Evolutionary conservation across 2,888 invertebrate genomes (phyloP).

Genomic region (Machimus atricapillus): DNA sequence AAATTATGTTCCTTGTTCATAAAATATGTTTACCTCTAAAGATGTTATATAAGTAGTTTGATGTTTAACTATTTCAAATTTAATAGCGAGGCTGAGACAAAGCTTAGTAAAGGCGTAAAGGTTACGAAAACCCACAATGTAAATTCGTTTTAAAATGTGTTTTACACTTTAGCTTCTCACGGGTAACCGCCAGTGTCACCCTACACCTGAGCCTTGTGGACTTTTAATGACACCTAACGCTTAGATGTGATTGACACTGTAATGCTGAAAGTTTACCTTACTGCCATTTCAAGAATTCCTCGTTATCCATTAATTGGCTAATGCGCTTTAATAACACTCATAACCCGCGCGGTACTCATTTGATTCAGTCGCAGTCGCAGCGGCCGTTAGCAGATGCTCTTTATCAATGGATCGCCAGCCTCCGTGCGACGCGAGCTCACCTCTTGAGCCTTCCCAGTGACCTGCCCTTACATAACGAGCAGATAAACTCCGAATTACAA

Average conservation of each 20-base stretch:
- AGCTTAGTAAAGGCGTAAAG: not conserved
- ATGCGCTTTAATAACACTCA: conserved; percentile 26
- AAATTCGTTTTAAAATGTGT: not conserved
- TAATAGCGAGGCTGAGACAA: not conserved
- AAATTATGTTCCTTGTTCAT: not conserved
- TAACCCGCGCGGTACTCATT: conserved; percentile 11
- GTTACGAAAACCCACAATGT: not conserved
- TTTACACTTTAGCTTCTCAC: not conserved
- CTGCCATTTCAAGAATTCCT: conserved; percentile 2
- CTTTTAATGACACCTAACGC: conserved; percentile 16
- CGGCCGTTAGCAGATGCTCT: not conserved
- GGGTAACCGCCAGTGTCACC: not conserved
- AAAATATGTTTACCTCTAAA: not conserved
- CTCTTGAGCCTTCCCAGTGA: not conserved
- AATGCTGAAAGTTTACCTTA: conserved; percentile 22
- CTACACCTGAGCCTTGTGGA: not conserved
- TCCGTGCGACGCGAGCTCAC: not conserved
- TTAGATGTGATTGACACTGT: not conserved
- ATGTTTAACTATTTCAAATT: not conserved
- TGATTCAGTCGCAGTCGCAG: not conserved
- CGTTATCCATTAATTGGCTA: conserved; percentile 14
- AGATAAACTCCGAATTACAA: conserved; percentile 32
- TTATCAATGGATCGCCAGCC: conserved; percentile 31
- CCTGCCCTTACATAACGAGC: conserved; percentile 12
- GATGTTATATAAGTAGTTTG: not conserved